Conservation (phyloP, 2,797 vertebrate species). For the Hapalemur alaotrensis region DNA sequence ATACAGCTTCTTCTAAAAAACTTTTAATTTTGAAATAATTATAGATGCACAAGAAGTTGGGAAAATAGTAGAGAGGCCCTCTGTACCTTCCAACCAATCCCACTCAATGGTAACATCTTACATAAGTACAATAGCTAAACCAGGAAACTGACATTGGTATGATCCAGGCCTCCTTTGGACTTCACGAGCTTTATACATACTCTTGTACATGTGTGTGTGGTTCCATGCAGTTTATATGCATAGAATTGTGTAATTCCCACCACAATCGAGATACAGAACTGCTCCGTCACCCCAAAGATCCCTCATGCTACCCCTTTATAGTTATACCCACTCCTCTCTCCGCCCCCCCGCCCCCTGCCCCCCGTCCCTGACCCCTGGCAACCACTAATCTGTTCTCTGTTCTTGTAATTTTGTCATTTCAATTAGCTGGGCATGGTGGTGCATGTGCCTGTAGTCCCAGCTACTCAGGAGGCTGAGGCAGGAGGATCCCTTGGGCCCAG, state of each 20-base stretch:
- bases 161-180: background rate
- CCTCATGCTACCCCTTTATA: background rate
- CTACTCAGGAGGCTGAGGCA: background rate
- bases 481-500: background rate
- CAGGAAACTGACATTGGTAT: background rate
- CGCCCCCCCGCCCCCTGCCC: too few species aligned
- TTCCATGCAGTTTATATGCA: background rate
- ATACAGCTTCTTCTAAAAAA: background rate
- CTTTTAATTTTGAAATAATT: background rate
- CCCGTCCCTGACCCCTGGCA: background rate
- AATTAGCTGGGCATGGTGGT: background rate
- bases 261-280: background rate
- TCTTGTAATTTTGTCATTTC: background rate
- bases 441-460: background rate
- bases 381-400: background rate
- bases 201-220: accelerated
- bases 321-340: background rate
- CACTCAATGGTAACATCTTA: background rate
- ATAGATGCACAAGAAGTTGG: background rate
- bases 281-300: background rate
- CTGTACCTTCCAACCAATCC: background rate
- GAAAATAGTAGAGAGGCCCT: background rate
- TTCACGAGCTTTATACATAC: background rate
- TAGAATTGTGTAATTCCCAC: background rate
- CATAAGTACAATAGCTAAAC: background rate